phyloP scores from a whole-genome alignment of 1,140 invertebrate species.

The Orussus abietinus region DNA sequence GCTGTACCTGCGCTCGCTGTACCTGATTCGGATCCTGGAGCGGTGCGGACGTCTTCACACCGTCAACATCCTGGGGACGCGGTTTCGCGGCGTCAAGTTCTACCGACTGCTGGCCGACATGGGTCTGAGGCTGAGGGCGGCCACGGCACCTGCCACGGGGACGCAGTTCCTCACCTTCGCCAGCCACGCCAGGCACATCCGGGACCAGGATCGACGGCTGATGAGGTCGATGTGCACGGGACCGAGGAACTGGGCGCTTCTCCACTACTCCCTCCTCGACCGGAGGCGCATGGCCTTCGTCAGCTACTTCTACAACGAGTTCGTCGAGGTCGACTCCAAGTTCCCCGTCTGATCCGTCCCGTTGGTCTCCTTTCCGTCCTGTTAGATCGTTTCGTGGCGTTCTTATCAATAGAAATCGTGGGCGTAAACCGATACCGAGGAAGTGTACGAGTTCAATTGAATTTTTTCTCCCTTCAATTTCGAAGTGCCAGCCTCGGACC shows the following conservation, averaged over 20 bases:
- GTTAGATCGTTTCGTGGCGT: too few relatives aligned
- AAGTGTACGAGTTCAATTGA: too few relatives aligned
- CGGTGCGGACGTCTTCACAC: conserved; percentile 31
- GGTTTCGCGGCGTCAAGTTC: conserved; percentile 32
- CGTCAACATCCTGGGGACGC: conserved; percentile 21
- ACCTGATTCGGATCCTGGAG: conserved; percentile 30
- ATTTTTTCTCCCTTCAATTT: too few relatives aligned
- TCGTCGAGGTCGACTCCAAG: conserved; percentile 16
- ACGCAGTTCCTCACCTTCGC: conserved; percentile 30
- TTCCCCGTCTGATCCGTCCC: too few relatives aligned
- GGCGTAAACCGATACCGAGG: too few relatives aligned
- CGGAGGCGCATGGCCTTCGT: conserved; percentile 19
- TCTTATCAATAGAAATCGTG: too few relatives aligned
- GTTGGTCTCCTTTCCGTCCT: too few relatives aligned
- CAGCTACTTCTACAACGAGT: conserved; percentile 23
- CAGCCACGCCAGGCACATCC: conserved; percentile 20
- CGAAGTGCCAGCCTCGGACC: too few relatives aligned
- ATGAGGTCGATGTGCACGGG: conserved; percentile 15
- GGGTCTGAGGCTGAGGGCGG: conserved; percentile 16
- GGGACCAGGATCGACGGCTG: conserved; percentile 20
- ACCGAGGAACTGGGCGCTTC: conserved; percentile 17
- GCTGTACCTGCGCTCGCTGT: conserved; percentile 23
- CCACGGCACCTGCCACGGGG: conserved; percentile 14
- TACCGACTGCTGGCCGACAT: conserved; percentile 28
- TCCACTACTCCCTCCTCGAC: conserved; percentile 24